Base-by-base conservation (phyloP, 2,113 vertebrate species). In the Anoplopoma fimbria region DNA sequence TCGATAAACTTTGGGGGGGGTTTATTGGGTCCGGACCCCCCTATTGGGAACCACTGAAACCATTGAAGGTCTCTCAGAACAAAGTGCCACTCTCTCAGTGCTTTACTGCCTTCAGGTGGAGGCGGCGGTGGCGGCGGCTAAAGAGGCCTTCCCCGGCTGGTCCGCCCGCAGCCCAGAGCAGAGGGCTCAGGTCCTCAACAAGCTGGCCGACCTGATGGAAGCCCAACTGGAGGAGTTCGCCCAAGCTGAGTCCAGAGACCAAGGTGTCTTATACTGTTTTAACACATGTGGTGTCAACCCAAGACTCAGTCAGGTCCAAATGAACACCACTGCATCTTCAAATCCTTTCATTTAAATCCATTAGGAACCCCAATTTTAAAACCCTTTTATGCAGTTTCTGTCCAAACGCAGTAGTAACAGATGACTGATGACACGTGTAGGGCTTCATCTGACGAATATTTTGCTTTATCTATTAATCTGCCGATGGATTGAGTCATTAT, bases 221-320 rank as follows among this genome's bases (percentile, higher is more conserved):
- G 91, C 86, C 58, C 93, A 96, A 6, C 84, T 98, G 87, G 97
- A 99, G 82, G 97, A 96, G 51, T 96, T 99, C 79, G 97, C 95
- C 3, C 94, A 95, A 90, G 98, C 97, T 0, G 98, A 99, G 77
- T 99, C 98, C 82, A 97, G 94, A 91, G 98, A 99, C 93, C 98
- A 99, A 95, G 98, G 98, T 98, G 33, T 60, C 31, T 72, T 38
- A n/a, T 14, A 33, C 14, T 17, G 29, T 70, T 57, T 36, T 15
- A 65, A 71, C 12, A 14, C 27, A 12, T 8, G 21, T 77, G 21
- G 5, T 34, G 25, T 38, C 65, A 42, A 40, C 25, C 23, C 38
- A 42, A 3, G 3, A n/a, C 23, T 79, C 69, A 45, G 19, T 57
- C 13, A 33, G 10, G 9, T 55, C 23, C 36, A 21, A 36, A 63